These are phyloP conservation scores for Esperia sulphurella DNA, from an alignment of 2,888 invertebrate genomes.

Conservation along the genomic window DNA sequence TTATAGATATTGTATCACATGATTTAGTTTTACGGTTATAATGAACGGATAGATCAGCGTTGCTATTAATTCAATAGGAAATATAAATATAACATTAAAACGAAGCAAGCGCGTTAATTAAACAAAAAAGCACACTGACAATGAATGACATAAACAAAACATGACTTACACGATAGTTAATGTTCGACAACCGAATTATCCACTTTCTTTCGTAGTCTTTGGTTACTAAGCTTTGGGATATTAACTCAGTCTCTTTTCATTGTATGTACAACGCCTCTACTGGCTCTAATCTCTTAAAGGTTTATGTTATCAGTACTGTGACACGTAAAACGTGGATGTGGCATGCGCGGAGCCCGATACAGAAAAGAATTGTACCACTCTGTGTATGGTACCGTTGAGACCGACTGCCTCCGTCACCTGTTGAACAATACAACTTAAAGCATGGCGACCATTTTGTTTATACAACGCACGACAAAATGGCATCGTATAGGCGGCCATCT, in stretches of 20 bases:
- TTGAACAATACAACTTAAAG: slow-evolving; percentile 76
- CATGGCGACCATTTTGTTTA: slow-evolving; percentile 56
- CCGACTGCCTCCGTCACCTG: slow-evolving; percentile 81
- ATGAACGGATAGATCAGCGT: background rate
- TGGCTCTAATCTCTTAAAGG: slow-evolving; percentile 28
- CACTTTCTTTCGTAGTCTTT: slow-evolving; percentile 58
- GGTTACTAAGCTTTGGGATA: slow-evolving; percentile 70
- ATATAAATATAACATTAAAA: slow-evolving; percentile 33
- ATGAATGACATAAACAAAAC: slow-evolving; percentile 76
- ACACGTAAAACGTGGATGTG: slow-evolving; percentile 82
- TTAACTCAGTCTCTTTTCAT: slow-evolving; percentile 71
- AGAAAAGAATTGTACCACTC: slow-evolving; percentile 82
- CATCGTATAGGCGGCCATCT: slow-evolving; percentile 33
- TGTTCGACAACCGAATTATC: slow-evolving; percentile 71
- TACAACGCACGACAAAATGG: slow-evolving; percentile 24
- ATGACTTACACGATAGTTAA: slow-evolving; percentile 76
- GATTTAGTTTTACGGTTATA: no score
- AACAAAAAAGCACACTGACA: slow-evolving; percentile 74
- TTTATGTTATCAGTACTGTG: slow-evolving; percentile 73
- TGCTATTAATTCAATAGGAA: slow-evolving; percentile 1
- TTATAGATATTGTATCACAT: background rate
- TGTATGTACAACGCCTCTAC: slow-evolving; percentile 68
- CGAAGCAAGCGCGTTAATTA: slow-evolving; percentile 68
- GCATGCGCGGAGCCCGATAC: slow-evolving; percentile 80
- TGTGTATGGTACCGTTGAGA: slow-evolving; percentile 81